Conservation (phyloP, 2,113 vertebrate species). For the Sporophila hypoxantha region DNA sequence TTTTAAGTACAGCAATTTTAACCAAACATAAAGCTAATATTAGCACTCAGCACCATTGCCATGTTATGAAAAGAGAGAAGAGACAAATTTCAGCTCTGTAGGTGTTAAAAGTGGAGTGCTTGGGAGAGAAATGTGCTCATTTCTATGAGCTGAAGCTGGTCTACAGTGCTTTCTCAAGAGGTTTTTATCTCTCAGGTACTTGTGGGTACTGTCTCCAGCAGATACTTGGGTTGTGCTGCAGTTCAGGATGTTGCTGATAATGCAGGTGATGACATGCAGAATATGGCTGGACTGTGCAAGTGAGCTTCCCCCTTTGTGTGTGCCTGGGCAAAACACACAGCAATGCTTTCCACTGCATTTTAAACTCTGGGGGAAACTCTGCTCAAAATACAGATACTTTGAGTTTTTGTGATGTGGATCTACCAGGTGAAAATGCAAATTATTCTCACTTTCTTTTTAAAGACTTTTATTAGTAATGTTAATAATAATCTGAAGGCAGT, state of each 20-base stretch:
- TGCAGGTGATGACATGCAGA: neutral
- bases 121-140: neutral
- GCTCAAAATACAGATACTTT: neutral
- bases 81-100: neutral
- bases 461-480: neutral
- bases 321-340: neutral
- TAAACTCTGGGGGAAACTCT: neutral
- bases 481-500: neutral
- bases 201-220: neutral
- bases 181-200: neutral
- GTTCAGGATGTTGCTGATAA: neutral
- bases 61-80: neutral
- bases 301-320: neutral
- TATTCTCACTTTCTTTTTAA: neutral
- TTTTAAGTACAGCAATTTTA: neutral
- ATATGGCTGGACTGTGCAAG: neutral
- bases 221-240: neutral
- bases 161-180: neutral
- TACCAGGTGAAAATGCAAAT: neutral
- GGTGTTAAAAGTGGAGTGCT: neutral
- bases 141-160: neutral
- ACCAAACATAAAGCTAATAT: neutral
- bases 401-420: neutral
- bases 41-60: neutral
- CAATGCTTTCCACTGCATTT: neutral